phyloP scores from a whole-genome alignment of 2,113 vertebrate genomes.

The Gavialis gangeticus region DNA sequence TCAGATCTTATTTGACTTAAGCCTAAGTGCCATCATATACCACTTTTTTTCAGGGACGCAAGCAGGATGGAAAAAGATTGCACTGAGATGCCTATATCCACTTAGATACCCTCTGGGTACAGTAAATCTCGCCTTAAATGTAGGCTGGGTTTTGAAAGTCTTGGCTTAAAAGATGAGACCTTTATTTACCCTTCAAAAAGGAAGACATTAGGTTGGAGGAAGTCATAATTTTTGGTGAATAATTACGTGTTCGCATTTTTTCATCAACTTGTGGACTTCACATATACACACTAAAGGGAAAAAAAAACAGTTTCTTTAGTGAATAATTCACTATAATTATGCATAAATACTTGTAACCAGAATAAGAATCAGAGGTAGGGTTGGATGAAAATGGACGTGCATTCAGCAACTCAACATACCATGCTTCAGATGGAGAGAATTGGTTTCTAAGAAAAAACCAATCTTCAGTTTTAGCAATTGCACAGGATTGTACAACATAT shows the following conservation, averaged over 20 bases:
- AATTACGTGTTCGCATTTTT: neutral
- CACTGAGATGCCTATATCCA: too few relatives aligned
- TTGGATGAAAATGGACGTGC: neutral
- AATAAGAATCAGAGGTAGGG: neutral
- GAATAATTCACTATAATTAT: neutral
- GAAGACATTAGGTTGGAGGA: rapidly evolving
- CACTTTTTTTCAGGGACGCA: too few relatives aligned
- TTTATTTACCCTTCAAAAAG: neutral
- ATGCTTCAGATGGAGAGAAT: neutral
- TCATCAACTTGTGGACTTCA: neutral
- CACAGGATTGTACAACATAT: neutral
- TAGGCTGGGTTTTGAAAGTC: neutral
- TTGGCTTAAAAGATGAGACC: neutral
- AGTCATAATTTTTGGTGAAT: neutral
- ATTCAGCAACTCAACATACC: neutral
- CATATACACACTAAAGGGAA: neutral
- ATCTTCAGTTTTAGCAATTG: neutral
- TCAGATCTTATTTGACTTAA: too few relatives aligned
- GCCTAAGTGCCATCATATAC: too few relatives aligned
- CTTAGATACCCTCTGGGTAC: too few relatives aligned
- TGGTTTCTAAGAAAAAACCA: neutral
- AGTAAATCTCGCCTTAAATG: neutral
- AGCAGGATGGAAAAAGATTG: too few relatives aligned
- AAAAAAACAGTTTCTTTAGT: neutral
- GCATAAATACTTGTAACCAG: neutral